Base-by-base conservation (phyloP, 2,888 invertebrate genomes). In the Camptogramma bilineatum region DNA sequence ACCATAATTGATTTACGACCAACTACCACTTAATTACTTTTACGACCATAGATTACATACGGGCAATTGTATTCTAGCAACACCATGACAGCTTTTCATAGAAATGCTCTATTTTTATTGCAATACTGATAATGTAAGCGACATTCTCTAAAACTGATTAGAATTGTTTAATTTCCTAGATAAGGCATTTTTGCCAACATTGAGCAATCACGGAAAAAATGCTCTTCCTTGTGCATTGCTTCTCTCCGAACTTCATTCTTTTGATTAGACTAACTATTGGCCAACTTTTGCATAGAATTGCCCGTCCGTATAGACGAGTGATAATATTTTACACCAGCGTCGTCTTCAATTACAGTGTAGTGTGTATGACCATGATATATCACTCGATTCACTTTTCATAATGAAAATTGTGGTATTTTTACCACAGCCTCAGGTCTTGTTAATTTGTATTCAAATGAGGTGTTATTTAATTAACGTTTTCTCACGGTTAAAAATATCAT, bases 21-120 rank as follows among this genome's bases (percentile, higher is more conserved):
- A 75, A 75, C 78, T 78, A 82, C 82, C 80, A 75, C 78, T 79
- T 83, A 84, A 85, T 85, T 85, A 82, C 75, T 79, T 86, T 86
- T 85, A 86, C 80, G 77, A 73, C 67, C 28, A 56, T 13, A 44
- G 44, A 16, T 44, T 17, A 17, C 44, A 44, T 44, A 44, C 44
- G 44, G 44, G 44, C 44, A 44, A 44, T 44, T 44, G 17, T 17
- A 16, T 13, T 39, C 34, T 39, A 13, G 34, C 34, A 39, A 39
- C 34, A 39, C 34, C 34, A 13, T 39, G 34, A 39, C 10, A 39
- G 34, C 31, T 39, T 39, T 39, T 39, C 3, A 39, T 1, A 39
- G 34, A 4, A 39, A 13, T 0, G 13, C 13, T 39, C 13, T 39
- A 13, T 39, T 39, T 31, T 8, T 31, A 9, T 31, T 31, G 31